Evolutionary conservation across 1,140 invertebrate genomes (phyloP).

Genomic region (Thaumatotibia leucotreta): DNA sequence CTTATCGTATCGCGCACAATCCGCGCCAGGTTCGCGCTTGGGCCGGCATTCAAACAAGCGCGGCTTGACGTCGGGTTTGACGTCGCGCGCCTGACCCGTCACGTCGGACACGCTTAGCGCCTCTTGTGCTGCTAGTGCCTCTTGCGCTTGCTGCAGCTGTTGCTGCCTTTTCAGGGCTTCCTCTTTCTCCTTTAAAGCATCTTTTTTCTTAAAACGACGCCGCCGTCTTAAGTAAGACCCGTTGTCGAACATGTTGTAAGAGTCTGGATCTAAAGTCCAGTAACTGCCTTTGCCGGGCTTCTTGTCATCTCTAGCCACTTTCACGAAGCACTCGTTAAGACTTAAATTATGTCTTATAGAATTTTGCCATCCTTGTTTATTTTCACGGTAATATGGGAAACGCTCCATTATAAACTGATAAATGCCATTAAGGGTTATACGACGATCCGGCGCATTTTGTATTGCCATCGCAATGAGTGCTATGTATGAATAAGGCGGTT

Average conservation of each 20-base stretch:
- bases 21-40: slow-evolving; percentile 80
- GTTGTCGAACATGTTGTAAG: slow-evolving; percentile 99
- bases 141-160: slow-evolving; percentile 72
- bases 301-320: slow-evolving; percentile 94
- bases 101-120: slow-evolving; percentile 63
- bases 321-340: slow-evolving; percentile 99
- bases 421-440: slow-evolving; percentile 97
- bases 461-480: slow-evolving; percentile 99
- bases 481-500: slow-evolving; percentile 99
- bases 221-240: slow-evolving; percentile 95
- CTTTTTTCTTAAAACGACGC: slow-evolving; percentile 97
- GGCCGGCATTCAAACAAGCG: slow-evolving; percentile 79
- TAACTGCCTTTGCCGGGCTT: slow-evolving; percentile 98
- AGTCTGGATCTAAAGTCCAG: slow-evolving; percentile 98
- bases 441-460: slow-evolving; percentile 93
- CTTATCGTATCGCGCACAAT: slow-evolving; percentile 76
- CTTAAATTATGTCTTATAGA: slow-evolving; percentile 97
- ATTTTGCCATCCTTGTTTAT: slow-evolving; percentile 97
- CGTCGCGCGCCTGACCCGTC: slow-evolving; percentile 68
- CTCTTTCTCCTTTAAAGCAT: slow-evolving; percentile 91
- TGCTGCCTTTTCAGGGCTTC: slow-evolving; percentile 89
- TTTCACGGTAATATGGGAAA: slow-evolving; percentile 98
- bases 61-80: slow-evolving; percentile 76
- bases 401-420: slow-evolving; percentile 99
- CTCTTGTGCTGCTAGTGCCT: slow-evolving; percentile 74